A percentile compares a stretch with the other conserved stretches of the same genome.
Conservation (phyloP, 2,113 vertebrate species). For the Speoplatyrhinus poulsoni region DNA sequence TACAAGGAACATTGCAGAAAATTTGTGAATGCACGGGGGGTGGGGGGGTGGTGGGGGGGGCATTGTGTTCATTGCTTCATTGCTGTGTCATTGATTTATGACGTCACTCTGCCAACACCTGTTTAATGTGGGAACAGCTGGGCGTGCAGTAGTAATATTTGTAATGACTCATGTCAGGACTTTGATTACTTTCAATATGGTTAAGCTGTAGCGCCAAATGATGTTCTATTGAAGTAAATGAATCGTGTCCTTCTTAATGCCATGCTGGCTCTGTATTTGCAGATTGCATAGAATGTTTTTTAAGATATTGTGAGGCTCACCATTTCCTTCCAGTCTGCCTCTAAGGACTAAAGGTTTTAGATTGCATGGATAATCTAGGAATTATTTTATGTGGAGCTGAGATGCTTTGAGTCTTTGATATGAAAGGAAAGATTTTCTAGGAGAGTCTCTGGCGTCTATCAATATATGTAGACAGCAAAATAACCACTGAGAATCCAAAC, state of each 20-base stretch:
- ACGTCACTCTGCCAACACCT: background rate
- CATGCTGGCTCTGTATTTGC: too few relatives aligned
- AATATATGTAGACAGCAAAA: background rate
- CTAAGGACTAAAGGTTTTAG: background rate
- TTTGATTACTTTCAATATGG: slow-evolving; percentile 9
- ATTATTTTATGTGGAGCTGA: background rate
- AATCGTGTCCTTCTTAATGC: background rate
- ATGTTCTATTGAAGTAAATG: background rate
- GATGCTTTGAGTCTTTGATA: background rate
- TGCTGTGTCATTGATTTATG: background rate
- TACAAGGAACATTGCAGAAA: slow-evolving; percentile 21
- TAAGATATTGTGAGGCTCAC: too few relatives aligned
- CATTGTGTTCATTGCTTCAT: background rate
- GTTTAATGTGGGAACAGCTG: slow-evolving; percentile 13
- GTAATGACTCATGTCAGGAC: slow-evolving; percentile 15
- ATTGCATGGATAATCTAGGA: slow-evolving; percentile 10
- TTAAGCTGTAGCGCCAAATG: background rate
- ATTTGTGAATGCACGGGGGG: slow-evolving; percentile 4
- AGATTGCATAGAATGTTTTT: too few relatives aligned
- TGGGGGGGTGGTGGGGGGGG: too few relatives aligned
- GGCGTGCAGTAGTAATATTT: slow-evolving; percentile 17
- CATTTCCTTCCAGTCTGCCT: background rate
- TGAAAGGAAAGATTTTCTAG: slow-evolving; percentile 1
- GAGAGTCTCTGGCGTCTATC: background rate
- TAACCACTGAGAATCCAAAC: background rate